Conservation (phyloP, 2,797 vertebrate genomes). For the Poeciliopsis presidionis region DNA sequence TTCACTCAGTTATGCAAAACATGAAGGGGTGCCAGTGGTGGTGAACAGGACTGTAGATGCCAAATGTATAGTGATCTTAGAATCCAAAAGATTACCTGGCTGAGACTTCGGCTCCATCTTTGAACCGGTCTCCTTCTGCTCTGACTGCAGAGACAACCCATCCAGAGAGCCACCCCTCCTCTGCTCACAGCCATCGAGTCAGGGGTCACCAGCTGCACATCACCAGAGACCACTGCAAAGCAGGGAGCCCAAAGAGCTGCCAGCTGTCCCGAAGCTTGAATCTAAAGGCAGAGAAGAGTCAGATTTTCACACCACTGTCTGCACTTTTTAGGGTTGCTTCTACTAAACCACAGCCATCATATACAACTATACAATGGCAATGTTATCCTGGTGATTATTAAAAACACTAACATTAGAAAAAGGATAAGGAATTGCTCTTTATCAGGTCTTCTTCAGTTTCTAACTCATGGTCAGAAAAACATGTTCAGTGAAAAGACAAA, state of each 20-base stretch:
- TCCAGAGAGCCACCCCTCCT: slow-evolving; percentile 78
- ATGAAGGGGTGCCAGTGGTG: too few relatives aligned
- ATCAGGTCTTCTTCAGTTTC: background rate
- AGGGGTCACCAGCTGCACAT: slow-evolving; percentile 71
- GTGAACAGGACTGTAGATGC: too few relatives aligned
- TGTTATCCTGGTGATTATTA: background rate
- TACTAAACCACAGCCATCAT: background rate
- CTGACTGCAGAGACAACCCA: slow-evolving; percentile 72
- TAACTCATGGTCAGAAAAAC: background rate
- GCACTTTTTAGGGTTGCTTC: background rate
- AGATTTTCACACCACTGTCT: background rate
- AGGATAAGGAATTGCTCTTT: background rate
- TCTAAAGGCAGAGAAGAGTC: background rate
- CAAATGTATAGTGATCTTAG: background rate
- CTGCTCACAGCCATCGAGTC: slow-evolving; percentile 83
- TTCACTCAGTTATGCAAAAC: too few relatives aligned
- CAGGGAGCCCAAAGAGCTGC: background rate
- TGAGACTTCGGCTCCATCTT: slow-evolving; percentile 62
- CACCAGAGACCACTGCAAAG: slow-evolving; percentile 22
- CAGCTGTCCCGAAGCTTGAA: background rate
- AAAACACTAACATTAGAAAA: too few relatives aligned
- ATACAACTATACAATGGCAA: background rate
- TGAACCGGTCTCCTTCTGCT: slow-evolving; percentile 62
- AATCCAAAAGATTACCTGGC: slow-evolving; percentile 67
- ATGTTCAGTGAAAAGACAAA: background rate